Conservation (phyloP, 2,797 vertebrate genomes). For the Ceryle rudis region DNA sequence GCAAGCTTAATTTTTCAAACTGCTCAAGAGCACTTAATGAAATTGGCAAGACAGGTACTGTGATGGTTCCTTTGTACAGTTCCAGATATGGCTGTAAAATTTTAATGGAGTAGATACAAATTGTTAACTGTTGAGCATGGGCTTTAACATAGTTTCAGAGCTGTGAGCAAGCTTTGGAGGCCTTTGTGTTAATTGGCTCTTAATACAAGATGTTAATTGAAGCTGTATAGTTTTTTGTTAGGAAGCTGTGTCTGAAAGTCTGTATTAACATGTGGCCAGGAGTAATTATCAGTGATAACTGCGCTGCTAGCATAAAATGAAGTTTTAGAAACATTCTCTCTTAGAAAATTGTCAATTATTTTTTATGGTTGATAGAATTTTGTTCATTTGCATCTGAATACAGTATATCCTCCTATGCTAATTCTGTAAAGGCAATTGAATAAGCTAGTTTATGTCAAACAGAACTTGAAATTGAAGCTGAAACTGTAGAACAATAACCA, state of each 20-base stretch:
- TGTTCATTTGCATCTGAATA: neutral
- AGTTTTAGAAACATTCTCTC: neutral
- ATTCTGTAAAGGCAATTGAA: neutral
- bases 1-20: neutral
- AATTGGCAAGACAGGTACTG: neutral
- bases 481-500: constrained; percentile 34
- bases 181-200: constrained; percentile 9
- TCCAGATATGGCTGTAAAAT: constrained; percentile 19
- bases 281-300: neutral
- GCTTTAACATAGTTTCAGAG: neutral
- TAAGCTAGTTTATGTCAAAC: neutral
- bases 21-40: neutral
- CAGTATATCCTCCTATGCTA: neutral
- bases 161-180: constrained; percentile 30
- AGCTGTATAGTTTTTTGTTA: neutral
- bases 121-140: neutral
- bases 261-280: neutral
- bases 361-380: neutral
- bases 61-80: neutral
- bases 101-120: constrained; percentile 25
- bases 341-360: neutral
- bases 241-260: neutral
- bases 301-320: neutral
- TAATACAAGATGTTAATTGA: neutral
- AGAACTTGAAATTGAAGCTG: constrained; percentile 45